These are phyloP conservation scores for Zaprionus lachaisei DNA, from an alignment of 1,140 invertebrate genomes.

Conservation along the genomic window DNA sequence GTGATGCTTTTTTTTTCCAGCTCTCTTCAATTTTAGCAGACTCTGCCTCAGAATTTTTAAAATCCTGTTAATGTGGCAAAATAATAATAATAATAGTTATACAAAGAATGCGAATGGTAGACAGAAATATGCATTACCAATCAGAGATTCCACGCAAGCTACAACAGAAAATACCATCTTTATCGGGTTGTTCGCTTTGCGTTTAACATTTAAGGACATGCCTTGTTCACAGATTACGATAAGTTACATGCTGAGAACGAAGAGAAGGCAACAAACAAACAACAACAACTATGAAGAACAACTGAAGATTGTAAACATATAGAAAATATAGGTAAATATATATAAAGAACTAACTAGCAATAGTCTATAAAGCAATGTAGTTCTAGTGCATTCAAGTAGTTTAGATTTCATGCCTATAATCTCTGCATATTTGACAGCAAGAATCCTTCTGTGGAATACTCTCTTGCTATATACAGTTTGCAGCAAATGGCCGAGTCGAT, in stretches of 20 bases:
- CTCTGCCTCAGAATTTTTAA: slow-evolving; percentile 13
- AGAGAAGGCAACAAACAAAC: background rate
- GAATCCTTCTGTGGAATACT: slow-evolving; percentile 10
- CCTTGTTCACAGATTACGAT: background rate
- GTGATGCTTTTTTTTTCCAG: slow-evolving; percentile 32
- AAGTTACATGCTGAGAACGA: background rate
- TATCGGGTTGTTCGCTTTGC: background rate
- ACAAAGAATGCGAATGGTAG: background rate
- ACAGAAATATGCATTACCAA: background rate
- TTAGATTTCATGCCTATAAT: background rate
- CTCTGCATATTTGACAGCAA: slow-evolving; percentile 10
- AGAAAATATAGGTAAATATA: background rate
- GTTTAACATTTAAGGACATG: slow-evolving; percentile 4
- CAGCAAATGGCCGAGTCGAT: slow-evolving; percentile 17
- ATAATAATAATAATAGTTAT: slow-evolving; percentile 12
- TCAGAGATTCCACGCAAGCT: background rate
- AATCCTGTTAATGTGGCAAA: slow-evolving; percentile 11
- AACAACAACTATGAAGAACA: background rate
- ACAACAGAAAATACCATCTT: background rate
- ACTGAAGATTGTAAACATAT: background rate
- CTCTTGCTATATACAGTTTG: background rate
- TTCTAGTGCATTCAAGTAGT: background rate
- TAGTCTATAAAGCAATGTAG: background rate
- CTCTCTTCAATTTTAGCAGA: slow-evolving; percentile 43
- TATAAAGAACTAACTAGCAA: background rate